These are phyloP conservation scores for Anodontia alba DNA, from an alignment of 2,888 invertebrate genomes.

Conservation along the genomic window DNA sequence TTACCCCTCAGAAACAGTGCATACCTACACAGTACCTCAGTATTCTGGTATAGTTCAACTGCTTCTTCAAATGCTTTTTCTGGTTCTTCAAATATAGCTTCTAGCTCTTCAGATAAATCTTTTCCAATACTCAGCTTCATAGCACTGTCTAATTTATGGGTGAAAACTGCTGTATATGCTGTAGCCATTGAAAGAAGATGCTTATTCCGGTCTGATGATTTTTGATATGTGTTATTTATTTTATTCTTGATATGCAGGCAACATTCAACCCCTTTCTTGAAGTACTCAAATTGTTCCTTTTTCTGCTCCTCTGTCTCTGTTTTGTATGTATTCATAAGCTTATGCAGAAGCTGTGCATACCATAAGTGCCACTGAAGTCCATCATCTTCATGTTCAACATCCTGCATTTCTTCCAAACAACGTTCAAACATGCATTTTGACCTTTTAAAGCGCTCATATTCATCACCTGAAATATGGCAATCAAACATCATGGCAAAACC, in stretches of 20 bases:
- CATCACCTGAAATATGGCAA: neutral
- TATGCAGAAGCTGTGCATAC: neutral
- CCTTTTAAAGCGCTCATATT: neutral
- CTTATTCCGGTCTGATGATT: neutral
- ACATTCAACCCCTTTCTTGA: neutral
- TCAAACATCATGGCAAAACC: slow-evolving; percentile 12
- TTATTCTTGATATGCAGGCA: neutral
- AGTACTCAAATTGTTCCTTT: neutral
- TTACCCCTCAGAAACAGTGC: neutral
- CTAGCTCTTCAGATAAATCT: neutral
- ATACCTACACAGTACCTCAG: slow-evolving; percentile 4
- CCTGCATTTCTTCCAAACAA: neutral
- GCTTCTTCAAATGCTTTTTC: neutral
- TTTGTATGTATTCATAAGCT: neutral
- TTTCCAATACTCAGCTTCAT: neutral
- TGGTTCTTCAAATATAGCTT: neutral
- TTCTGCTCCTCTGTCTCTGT: neutral
- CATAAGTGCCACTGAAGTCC: neutral
- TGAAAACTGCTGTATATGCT: neutral
- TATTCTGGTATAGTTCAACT: neutral
- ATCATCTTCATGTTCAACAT: neutral
- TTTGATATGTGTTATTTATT: neutral
- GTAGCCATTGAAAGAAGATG: neutral
- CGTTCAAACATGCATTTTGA: neutral
- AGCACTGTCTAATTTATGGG: neutral